Conservation (phyloP, 1,140 invertebrate species). For the Homarus americanus region DNA sequence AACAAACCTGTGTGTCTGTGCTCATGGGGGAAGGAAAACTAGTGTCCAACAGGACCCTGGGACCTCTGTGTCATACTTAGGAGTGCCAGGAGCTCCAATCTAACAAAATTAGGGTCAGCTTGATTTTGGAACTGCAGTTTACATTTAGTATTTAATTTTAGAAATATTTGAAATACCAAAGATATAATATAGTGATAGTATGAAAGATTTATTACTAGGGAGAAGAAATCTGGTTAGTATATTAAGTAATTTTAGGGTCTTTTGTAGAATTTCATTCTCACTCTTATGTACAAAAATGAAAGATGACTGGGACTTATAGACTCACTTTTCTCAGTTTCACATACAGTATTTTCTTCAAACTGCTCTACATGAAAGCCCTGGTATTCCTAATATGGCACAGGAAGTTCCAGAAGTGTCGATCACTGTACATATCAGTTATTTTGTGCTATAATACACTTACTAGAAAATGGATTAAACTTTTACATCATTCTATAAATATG, state of each 20-base stretch:
- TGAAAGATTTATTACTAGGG: slow-evolving; percentile 10
- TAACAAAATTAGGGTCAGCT: too few species aligned
- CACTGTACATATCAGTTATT: not conserved
- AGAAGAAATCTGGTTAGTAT: not conserved
- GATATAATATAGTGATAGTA: slow-evolving; percentile 25
- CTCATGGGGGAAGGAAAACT: not conserved
- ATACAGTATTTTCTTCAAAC: too few species aligned
- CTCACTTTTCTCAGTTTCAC: not conserved
- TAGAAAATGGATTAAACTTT: not conserved
- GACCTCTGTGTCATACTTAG: slow-evolving; percentile 12
- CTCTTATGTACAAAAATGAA: not conserved
- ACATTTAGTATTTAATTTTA: slow-evolving; percentile 6
- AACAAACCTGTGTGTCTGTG: slow-evolving; percentile 18
- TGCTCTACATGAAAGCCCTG: too few species aligned
- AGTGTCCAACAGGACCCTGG: not conserved
- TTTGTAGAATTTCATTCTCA: not conserved
- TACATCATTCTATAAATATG: not conserved
- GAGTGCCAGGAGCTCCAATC: slow-evolving; percentile 1
- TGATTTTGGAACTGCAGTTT: too few species aligned
- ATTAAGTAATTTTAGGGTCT: not conserved
- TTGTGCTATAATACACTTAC: not conserved
- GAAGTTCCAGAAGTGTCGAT: not conserved
- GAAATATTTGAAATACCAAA: slow-evolving; percentile 34
- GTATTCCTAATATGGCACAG: slow-evolving; percentile 24
- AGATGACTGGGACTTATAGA: not conserved